Base-by-base conservation (phyloP, 2,888 invertebrate species). In the Acronicta aceris region DNA sequence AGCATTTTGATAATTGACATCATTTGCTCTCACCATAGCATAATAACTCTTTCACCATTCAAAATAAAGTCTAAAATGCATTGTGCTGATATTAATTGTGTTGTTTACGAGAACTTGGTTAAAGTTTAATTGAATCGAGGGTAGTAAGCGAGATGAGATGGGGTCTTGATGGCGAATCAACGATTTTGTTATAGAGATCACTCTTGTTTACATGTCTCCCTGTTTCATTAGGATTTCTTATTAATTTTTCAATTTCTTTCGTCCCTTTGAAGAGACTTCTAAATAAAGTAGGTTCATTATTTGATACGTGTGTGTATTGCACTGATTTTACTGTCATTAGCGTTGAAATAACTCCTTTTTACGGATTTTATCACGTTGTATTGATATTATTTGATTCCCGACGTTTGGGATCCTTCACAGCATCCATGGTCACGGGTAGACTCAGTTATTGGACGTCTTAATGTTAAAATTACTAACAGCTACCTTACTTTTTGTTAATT, bases 71-170 rank as follows among this genome's bases (percentile, higher is more conserved):
- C 42, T 64, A 85, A 81, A 85, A 84, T 89, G 50, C 76, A 68
- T 75, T 83, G 86, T 51, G 50, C 63, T 27, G 46, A 72, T 76
- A 79, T 84, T 89, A 91, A 92, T 91, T 89, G 91, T 89, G 89
- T 92, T 93, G 93, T 93, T 93, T 93, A 92, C 93, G 88, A 89
- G 89, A 85, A 84, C 81, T 92, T 90, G 88, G 91, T 90, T 90
- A 90, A 93, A 93, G 92, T 93, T 93, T 92, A 93, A 93, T 93
- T 93, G 92, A 92, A 92, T 89, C 83, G 88, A 84, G 89, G 87
- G 79, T 71, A 76, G 71, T 81, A 78, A 79, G 75, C 78, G 79
- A 81, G 79, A 81, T 78, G 78, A 80, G 78, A 78, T 81, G 80
- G 76, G 75, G 79, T 74, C 77, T 85, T 82, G 87, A 89, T 88